Percentiles rank a stretch among this genome's conserved stretches.
These are phyloP conservation scores for Stegodyphus mimosarum DNA, from an alignment of 1,140 invertebrate species.

Conservation along the genomic window DNA sequence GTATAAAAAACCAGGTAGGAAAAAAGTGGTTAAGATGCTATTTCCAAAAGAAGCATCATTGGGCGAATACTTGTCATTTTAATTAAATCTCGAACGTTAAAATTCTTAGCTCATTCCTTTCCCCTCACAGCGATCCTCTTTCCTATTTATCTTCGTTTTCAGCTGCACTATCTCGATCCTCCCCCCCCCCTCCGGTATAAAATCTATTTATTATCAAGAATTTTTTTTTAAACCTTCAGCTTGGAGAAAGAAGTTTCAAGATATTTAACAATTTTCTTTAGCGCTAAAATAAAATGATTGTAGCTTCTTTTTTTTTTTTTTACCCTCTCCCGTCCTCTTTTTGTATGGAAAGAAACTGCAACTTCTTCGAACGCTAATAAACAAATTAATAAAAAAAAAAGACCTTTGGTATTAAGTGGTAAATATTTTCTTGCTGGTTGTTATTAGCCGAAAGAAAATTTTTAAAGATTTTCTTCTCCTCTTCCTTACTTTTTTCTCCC, in stretches of 20 bases:
- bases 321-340: too few species aligned
- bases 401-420: neutral
- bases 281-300: too few species aligned
- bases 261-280: neutral
- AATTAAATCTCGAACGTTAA: slow-evolving; percentile 14
- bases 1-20: neutral
- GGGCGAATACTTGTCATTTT: slow-evolving; percentile 3
- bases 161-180: neutral
- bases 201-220: neutral
- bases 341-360: too few species aligned
- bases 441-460: neutral
- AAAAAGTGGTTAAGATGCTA: neutral
- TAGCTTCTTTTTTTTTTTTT: too few species aligned
- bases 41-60: slow-evolving; percentile 3
- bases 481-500: too few species aligned
- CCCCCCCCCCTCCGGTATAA: neutral
- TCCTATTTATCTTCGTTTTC: neutral
- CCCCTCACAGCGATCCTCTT: neutral
- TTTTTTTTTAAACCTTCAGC: neutral
- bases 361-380: too few species aligned
- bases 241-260: neutral
- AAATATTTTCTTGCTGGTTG: neutral
- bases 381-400: neutral
- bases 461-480: neutral
- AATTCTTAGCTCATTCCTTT: neutral